Base-by-base conservation (phyloP, 2,888 invertebrate genomes). In the Noctuana brunneofusca region DNA sequence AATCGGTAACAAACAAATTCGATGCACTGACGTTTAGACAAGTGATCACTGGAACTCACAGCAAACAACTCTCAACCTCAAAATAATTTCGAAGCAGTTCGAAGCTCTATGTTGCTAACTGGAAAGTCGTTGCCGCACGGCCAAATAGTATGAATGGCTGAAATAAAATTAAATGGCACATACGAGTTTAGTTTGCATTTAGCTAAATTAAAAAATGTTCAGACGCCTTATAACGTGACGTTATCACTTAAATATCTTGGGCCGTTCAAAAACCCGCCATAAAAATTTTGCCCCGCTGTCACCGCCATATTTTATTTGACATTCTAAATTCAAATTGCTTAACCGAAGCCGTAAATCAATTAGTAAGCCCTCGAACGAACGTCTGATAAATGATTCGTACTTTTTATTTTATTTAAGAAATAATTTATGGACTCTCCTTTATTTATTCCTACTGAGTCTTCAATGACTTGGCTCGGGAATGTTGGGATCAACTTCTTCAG, bases 251-350 rank as follows among this genome's bases (percentile, higher is more conserved):
- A 54, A 35, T 38, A 22, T 22, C 9, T 18, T 14, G 14, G 14
- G 12, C 22, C 48, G 20, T 20, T 48, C 22, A 53, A 55, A 62
- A 55, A 38, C 27, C 38, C 20, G 18, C 49, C 62, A 55, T 55
- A 41, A 55, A 35, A 38, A 24, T 22, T 22, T 50, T 49, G 49
- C 27, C 32, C 56, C 32, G 43, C 60, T 63, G 63, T 52, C 57
- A 52, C 43, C 56, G 52, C 57, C 60, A 55, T 50, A 50, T 63
- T 63, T 56, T 63, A 56, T 57, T 68, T 71, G 68, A 67, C 66
- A 68, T 72, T 67, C 70, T 66, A 69, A 68, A 68, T 71, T 71
- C 68, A 66, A 69, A 72, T 27, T 62, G 48, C 49, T 54, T 41
- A 55, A 49, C 62, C 55, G 38, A 52, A 56, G 63, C 27, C 41